Percentiles rank a stretch among this genome's conserved stretches.
phyloP scores from a whole-genome alignment of 2,888 invertebrate genomes.

The Andrena bucephala region DNA sequence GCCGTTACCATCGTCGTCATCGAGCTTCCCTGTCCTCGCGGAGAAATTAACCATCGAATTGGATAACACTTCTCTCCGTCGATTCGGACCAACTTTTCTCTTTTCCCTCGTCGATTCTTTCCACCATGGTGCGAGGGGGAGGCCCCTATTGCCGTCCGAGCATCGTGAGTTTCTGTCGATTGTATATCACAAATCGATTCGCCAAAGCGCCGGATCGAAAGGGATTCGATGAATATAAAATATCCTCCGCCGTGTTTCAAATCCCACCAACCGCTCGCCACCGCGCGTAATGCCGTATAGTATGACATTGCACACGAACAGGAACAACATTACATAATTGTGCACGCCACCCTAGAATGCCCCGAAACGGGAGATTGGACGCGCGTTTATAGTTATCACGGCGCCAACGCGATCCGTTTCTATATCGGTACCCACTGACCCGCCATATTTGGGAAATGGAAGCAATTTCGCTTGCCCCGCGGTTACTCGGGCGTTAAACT shows the following conservation, averaged over 20 bases:
- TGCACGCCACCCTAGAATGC: constrained; percentile 24
- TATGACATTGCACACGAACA: constrained; percentile 25
- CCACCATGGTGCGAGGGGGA: no score
- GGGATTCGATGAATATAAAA: neutral
- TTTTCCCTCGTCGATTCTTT: neutral
- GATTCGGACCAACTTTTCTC: neutral
- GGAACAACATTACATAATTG: constrained; percentile 47
- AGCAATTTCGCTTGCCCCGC: neutral
- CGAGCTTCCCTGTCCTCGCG: constrained; percentile 22
- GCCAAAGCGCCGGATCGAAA: neutral
- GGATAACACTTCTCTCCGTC: neutral
- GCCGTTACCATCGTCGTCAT: constrained; percentile 33
- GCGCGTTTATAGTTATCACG: constrained; percentile 38
- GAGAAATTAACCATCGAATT: neutral
- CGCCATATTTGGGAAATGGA: neutral
- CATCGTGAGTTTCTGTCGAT: no score
- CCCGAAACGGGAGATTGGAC: constrained; percentile 50
- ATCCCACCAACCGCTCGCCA: no score
- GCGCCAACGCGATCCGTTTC: constrained; percentile 40
- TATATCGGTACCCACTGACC: constrained; percentile 37
- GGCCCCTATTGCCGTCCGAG: no score
- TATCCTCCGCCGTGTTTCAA: no score
- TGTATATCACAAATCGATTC: neutral
- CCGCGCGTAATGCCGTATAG: neutral
- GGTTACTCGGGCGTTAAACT: no score